These are phyloP conservation scores for Chelonus formosanus DNA, from an alignment of 2,888 invertebrate species.

Conservation along the genomic window DNA sequence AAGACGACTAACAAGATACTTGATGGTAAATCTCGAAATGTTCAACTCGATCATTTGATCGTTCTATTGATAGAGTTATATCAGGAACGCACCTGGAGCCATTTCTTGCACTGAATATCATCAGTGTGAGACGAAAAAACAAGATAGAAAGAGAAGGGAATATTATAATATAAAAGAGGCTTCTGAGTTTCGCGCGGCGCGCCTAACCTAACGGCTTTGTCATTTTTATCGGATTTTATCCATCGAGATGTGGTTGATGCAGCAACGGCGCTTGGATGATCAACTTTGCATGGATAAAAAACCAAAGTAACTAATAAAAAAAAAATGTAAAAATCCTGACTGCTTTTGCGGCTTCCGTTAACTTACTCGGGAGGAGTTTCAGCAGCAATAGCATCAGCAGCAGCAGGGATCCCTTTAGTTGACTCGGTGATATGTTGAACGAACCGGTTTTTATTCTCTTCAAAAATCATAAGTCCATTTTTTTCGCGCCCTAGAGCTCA, in stretches of 20 bases:
- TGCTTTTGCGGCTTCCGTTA: conserved; percentile 33
- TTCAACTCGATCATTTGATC: conserved; percentile 11
- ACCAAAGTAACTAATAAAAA: conserved; percentile 26
- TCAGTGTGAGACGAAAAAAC: conserved; percentile 16
- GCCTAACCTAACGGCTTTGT: conserved; percentile 52
- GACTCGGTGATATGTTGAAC: conserved; percentile 22
- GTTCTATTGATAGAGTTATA: conserved; percentile 16
- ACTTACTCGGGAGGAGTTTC: conserved; percentile 23
- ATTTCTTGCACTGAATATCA: conserved; percentile 28
- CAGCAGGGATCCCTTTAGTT: conserved; percentile 8
- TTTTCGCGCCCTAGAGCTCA: conserved; percentile 31
- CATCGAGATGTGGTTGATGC: conserved; percentile 29
- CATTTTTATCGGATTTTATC: conserved; percentile 56
- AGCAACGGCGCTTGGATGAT: conserved; percentile 22
- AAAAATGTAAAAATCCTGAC: conserved; percentile 15
- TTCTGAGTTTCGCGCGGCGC: conserved; percentile 31
- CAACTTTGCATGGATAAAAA: conserved; percentile 27
- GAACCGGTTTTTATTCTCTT: conserved; percentile 32
- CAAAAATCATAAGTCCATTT: conserved; percentile 29
- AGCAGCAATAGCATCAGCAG: conserved; percentile 7
- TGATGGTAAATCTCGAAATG: conserved; percentile 5
- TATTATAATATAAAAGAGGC: conserved; percentile 11
- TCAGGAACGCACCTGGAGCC: conserved; percentile 14
- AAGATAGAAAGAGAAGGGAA: conserved; percentile 7
- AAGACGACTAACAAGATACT: not conserved